Base-by-base conservation (phyloP, 1,140 invertebrate genomes). In the Pseudomyrmex dendroicus region DNA sequence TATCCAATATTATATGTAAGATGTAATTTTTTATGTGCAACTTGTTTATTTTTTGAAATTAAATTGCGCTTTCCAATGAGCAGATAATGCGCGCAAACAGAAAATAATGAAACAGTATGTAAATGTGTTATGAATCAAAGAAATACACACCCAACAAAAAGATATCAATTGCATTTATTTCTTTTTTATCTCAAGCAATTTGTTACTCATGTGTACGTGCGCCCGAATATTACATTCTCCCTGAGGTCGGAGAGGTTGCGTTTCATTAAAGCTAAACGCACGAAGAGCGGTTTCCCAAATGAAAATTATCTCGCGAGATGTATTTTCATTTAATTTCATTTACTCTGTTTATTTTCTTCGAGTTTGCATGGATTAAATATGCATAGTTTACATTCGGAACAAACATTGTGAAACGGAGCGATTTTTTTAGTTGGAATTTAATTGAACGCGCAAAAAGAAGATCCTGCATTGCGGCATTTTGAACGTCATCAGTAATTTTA, bases 291-390 rank as follows among this genome's bases (percentile, higher is more conserved):
- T 15, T 22, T 2, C 25, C 1, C 15, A 56, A 8, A 35, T 57
- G 54, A 72, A 72, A 72, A 67, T 67, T 52, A 67, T 17, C 52
- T 72, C 68, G 20, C 17, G 17, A 46, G 9, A 13, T 52, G 50
- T 7, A 13, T 13, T 10, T 52, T 12, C 63, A 15, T 70, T 22
- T 52, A 44, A 52, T 52, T 52, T 52, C 35, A 52, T 52, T 35
- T 8, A 44, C 56, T 72, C 44, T 57, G 44, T 72, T 7, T 17
- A 3, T 20, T 7, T 25, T 57, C 25, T 5, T 5, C 5, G 7
- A 35, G 35, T 57, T 72, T 8, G 9, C 15, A 35, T 52, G 25
- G 0, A 13, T 57, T 72, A 35, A 35, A 35, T 35, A 7, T 57
- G 50, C 15, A 17, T 17, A 57, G 9, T 72, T 57, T 35, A 57